phyloP scores from a whole-genome alignment of 2,797 vertebrate species.

The Euthynnus affinis region DNA sequence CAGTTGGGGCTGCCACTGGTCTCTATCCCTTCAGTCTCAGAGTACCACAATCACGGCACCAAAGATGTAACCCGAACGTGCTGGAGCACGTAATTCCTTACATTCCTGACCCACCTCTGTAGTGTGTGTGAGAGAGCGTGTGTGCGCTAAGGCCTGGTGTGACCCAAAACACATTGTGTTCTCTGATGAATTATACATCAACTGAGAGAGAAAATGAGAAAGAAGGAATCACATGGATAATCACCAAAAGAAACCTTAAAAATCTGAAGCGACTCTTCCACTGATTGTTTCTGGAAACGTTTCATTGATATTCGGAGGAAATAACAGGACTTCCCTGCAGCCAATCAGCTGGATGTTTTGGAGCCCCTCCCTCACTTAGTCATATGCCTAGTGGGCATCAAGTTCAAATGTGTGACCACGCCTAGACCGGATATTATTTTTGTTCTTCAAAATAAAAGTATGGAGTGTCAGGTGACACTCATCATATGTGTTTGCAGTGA shows the following conservation, averaged over 20 bases:
- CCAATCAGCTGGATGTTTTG: slow-evolving; percentile 55
- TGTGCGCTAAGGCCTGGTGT: too few species aligned
- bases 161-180: too few species aligned
- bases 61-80: too few species aligned
- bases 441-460: slow-evolving; percentile 40
- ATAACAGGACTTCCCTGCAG: slow-evolving; percentile 6
- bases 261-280: too few species aligned
- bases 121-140: too few species aligned
- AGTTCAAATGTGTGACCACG: neutral
- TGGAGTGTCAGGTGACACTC: rapidly evolving
- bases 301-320: neutral
- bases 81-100: too few species aligned
- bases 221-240: neutral
- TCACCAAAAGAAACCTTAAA: neutral
- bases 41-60: too few species aligned
- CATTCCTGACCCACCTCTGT: too few species aligned
- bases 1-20: too few species aligned
- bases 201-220: slow-evolving; percentile 29
- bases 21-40: too few species aligned
- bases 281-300: neutral
- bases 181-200: slow-evolving; percentile 63
- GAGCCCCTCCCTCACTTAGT: slow-evolving; percentile 29
- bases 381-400: slow-evolving; percentile 11
- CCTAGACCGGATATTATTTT: rapidly evolving
- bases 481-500: too few species aligned